phyloP scores from a whole-genome alignment of 2,888 invertebrate species.

The Quadroppia sp. region DNA sequence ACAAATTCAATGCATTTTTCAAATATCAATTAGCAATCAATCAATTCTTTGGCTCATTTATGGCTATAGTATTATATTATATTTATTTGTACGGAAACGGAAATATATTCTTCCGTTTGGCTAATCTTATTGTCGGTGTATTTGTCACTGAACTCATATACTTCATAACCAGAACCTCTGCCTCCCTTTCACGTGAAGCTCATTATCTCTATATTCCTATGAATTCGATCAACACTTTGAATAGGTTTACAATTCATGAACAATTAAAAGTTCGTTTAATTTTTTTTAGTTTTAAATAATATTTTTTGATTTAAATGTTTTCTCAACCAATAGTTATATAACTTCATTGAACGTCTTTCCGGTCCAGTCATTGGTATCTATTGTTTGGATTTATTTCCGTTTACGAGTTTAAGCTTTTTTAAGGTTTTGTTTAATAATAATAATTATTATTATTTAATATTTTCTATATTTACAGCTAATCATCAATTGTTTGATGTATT shows the following conservation, averaged over 20 bases:
- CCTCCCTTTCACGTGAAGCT: not conserved
- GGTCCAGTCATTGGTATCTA: slow-evolving; percentile 1
- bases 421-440: not conserved
- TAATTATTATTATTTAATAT: not conserved
- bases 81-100: not conserved
- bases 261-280: not conserved
- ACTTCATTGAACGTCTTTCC: slow-evolving; percentile 5
- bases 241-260: not conserved
- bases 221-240: not conserved
- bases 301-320: not conserved
- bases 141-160: not conserved
- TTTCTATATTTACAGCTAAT: not conserved
- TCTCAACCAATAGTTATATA: not conserved
- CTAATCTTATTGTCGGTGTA: not conserved
- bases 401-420: not conserved
- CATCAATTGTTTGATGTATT: not conserved
- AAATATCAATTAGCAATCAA: not conserved
- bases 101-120: not conserved
- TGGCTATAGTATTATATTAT: not conserved
- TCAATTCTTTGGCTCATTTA: not conserved
- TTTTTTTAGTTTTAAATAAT: not conserved
- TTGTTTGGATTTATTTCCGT: slow-evolving; percentile 2
- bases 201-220: not conserved
- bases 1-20: not conserved
- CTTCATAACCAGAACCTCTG: not conserved